Evolutionary conservation across 2,888 invertebrate species (phyloP), one percentile per base, ranked within the genome.

Genomic region (Tetranychus truncatus): DNA sequence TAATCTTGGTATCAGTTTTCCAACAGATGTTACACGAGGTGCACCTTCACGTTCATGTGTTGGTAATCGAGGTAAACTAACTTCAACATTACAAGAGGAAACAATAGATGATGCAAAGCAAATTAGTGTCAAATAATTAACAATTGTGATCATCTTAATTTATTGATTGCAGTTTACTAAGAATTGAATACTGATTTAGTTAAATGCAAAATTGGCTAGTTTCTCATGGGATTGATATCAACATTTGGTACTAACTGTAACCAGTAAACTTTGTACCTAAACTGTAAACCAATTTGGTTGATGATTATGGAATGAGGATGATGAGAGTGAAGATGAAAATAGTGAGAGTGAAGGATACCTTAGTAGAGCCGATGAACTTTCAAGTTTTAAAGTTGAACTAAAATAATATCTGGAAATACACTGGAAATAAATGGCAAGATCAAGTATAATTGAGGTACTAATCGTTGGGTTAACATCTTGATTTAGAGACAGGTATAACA

Each of bases 301-400:
- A 7, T 55, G 55, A 55, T 15, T 15, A 55, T 55, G 9, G 55
- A 55, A 55, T 55, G 55, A 7, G 55, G 55, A 55, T 55, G 55
- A 55, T 15, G 55, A 55, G 15, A 55, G 6, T 55, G 55, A 55
- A 15, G 55, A 55, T 15, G 55, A 55, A 15, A 15, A 55, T 15
- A 15, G 15, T 55, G 55, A 55, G 15, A 15, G 15, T 78, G 78
- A 73, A 78, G 34, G 5, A 34, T 5, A 34, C 34, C 34, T 34
- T 55, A 8, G 7, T 55, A 15, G 55, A 55, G 55, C 55, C 55
- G 55, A 55, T 55, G 55, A 55, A 55, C 55, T 55, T 55, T 55
- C 9, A 55, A 55, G 55, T 55, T 55, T 55, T 6, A 55, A 15
- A 15, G 55, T 15, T 15, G 55, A 15, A 55, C 11, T 9, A 55